Base-by-base conservation (phyloP, 2,888 invertebrate genomes). In the Spodoptera picta region DNA sequence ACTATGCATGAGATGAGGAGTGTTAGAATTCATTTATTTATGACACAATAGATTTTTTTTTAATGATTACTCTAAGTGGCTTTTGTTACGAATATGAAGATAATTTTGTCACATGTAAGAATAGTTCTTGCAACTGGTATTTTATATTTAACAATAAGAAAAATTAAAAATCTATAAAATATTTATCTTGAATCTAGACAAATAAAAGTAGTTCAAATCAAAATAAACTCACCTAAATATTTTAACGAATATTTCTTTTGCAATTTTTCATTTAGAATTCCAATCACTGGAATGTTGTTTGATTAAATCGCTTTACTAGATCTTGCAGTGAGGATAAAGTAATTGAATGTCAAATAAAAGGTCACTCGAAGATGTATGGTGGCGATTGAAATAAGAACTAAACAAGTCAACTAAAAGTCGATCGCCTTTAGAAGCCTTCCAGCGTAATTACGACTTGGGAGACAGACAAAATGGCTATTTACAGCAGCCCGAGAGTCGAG, bases 271-370 rank as follows among this genome's bases (percentile, higher is more conserved):
- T 67, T 73, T 53, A n/a, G 31, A 59, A 66, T 73, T 54, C 69
- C 14, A 55, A 48, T 60, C 69, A 56, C 56, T 23, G 12, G 52
- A 23, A 56, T 53, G 58, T 72, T 56, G 69, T 77, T 77, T 73
- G 62, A 73, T 73, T 77, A 62, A 73, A 73, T 73, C 51, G 63
- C 53, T 49, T 77, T 54, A 62, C 67, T 59, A 48, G 52, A 53
- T 58, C 42, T 77, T 55, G 57, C 57, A 73, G 23, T 73, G 44
- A 31, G 43, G 54, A 69, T 60, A 67, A 73, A 77, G 57, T 73
- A 68, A 73, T 73, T 73, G 77, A 77, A 73, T 73, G 68, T 68
- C 56, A 73, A 57, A 73, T 77, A 68, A 62, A 63, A 60, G 64
- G 66, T 51, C 48, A 65, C 53, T 44, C 31, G 58, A 65, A 76